Conservation (phyloP, 2,888 invertebrate genomes). For the Morpho achilles region DNA sequence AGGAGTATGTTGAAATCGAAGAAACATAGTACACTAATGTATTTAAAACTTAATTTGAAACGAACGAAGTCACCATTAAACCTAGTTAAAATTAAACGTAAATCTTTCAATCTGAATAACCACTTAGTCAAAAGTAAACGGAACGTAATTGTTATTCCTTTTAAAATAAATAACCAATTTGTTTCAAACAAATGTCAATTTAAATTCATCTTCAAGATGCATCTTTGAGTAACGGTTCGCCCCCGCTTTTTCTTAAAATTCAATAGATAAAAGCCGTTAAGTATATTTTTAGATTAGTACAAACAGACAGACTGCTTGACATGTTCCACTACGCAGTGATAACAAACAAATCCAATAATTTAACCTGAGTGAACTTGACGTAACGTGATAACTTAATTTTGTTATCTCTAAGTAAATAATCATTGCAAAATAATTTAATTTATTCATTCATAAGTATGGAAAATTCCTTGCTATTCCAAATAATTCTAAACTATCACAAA, state of each 20-base stretch:
- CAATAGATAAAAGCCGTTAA: constrained; percentile 13
- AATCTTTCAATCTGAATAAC: too few species aligned
- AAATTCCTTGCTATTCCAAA: neutral
- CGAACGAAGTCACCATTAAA: too few species aligned
- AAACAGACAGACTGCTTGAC: constrained; percentile 16
- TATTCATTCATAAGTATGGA: neutral
- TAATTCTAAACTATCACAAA: too few species aligned
- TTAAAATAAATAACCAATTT: too few species aligned
- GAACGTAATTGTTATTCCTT: too few species aligned
- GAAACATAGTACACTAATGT: too few species aligned
- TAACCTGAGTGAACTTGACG: neutral
- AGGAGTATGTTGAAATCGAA: too few species aligned
- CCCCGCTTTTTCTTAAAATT: constrained; percentile 6
- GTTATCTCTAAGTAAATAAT: constrained; percentile 3
- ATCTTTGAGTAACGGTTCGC: constrained; percentile 8
- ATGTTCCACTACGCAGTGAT: constrained; percentile 8
- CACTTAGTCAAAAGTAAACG: too few species aligned
- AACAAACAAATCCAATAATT: constrained; percentile 13
- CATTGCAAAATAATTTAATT: constrained; percentile 1
- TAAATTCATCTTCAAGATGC: constrained; percentile 1
- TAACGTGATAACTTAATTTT: constrained; percentile 1
- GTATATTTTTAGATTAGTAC: constrained; percentile 13
- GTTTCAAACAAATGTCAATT: neutral
- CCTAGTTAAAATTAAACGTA: too few species aligned
- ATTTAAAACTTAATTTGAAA: too few species aligned